Conservation (phyloP, 1,140 invertebrate species). For the Cataglyphis hispanica region DNA sequence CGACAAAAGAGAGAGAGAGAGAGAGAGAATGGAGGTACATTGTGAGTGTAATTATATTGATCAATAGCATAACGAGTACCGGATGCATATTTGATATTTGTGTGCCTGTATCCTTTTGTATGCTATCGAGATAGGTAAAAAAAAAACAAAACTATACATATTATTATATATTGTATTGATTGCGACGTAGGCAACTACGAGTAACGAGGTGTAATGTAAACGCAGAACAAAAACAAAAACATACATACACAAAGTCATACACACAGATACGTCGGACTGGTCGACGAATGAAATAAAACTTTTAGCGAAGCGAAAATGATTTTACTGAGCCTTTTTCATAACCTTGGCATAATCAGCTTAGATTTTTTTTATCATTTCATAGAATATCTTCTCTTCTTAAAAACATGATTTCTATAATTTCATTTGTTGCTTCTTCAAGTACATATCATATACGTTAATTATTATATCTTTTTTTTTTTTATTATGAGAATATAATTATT, state of each 20-base stretch:
- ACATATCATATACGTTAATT: not conserved
- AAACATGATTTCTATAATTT: not conserved
- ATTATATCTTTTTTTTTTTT: too few species aligned
- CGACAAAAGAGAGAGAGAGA: conserved; percentile 55
- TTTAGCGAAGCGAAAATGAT: conserved; percentile 82
- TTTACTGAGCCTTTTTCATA: conserved; percentile 2
- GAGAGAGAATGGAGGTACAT: conserved; percentile 65
- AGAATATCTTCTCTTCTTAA: not conserved
- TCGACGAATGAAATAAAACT: conserved; percentile 84
- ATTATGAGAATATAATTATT: conserved; percentile 42
- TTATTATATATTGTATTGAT: conserved; percentile 80
- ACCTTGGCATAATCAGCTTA: conserved; percentile 12
- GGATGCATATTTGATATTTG: conserved; percentile 86
- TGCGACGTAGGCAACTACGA: conserved; percentile 80
- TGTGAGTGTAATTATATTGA: conserved; percentile 82
- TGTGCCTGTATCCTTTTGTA: conserved; percentile 86
- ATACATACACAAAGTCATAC: conserved; percentile 43
- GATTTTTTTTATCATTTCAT: not conserved
- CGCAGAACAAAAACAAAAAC: conserved; percentile 55
- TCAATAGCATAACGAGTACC: conserved; percentile 81
- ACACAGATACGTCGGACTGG: conserved; percentile 32
- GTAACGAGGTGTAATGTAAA: conserved; percentile 81
- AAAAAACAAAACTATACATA: conserved; percentile 82
- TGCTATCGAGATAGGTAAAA: conserved; percentile 83
- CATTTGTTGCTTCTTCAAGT: not conserved